Evolutionary conservation across 2,888 invertebrate genomes (phyloP).

Genomic region (Sthenelais limicola): DNA sequence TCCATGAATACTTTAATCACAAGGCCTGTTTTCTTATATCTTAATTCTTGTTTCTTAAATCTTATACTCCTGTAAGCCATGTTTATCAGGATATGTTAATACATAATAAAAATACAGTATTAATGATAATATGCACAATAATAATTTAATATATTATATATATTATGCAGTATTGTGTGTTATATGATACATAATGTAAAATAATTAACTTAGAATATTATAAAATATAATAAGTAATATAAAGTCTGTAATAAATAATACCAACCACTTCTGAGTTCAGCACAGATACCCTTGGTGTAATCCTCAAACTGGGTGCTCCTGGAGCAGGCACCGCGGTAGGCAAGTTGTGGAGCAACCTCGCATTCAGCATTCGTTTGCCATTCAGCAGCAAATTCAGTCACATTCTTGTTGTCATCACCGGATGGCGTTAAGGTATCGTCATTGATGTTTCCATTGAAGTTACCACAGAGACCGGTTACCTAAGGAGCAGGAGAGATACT

Average conservation of each 20-base stretch:
- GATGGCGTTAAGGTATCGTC: slow-evolving; percentile 48
- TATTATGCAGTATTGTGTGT: no score
- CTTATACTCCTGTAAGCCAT: no score
- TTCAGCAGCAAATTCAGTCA: slow-evolving; percentile 44
- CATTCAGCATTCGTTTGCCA: slow-evolving; percentile 50
- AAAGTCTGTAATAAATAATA: no score
- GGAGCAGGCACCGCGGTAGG: slow-evolving; percentile 46
- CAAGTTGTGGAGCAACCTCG: not conserved
- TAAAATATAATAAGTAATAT: no score
- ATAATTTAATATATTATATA: no score
- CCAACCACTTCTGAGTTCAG: slow-evolving; percentile 37
- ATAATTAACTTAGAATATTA: no score
- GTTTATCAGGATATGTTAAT: not conserved
- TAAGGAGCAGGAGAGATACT: not conserved
- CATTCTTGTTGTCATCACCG: slow-evolving; percentile 48
- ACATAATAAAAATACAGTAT: no score
- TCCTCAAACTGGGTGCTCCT: slow-evolving; percentile 42
- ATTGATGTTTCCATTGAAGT: slow-evolving; percentile 48
- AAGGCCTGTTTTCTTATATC: not conserved
- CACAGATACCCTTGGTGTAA: slow-evolving; percentile 29
- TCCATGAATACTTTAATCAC: not conserved
- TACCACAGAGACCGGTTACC: slow-evolving; percentile 47
- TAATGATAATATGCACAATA: no score
- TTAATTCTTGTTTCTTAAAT: not conserved
- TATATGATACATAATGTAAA: no score